phyloP scores from a whole-genome alignment of 2,113 vertebrate genomes.

The Penelope pileata region DNA sequence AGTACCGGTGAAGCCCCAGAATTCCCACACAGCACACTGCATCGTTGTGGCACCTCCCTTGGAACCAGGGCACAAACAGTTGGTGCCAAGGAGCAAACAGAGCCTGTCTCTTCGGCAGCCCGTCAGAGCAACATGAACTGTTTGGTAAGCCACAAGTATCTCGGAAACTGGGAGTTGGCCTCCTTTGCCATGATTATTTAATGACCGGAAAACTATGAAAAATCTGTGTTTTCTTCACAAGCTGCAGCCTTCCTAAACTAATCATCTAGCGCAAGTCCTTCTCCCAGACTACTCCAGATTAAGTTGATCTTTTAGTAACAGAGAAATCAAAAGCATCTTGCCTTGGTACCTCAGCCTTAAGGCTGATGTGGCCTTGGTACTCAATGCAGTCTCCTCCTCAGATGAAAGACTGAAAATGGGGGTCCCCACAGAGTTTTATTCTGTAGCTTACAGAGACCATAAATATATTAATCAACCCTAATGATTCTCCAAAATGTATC shows the following conservation, averaged over 20 bases:
- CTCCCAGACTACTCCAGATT: background rate
- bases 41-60: background rate
- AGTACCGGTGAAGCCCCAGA: background rate
- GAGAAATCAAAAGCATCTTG: background rate
- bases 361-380: background rate
- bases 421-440: background rate
- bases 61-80: background rate
- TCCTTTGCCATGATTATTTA: background rate
- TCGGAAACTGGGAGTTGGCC: background rate
- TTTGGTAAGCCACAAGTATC: background rate
- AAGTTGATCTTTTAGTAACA: background rate
- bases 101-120: background rate
- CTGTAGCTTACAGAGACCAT: background rate
- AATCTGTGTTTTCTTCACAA: background rate
- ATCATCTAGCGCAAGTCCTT: background rate
- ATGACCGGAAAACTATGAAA: background rate
- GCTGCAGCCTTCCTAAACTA: background rate
- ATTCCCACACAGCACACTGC: background rate
- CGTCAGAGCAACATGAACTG: background rate
- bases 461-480: background rate
- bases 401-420: background rate
- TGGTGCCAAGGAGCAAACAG: background rate
- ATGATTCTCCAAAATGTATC: conserved; percentile 31
- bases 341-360: background rate
- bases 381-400: background rate